phyloP scores from a whole-genome alignment of 92 coral and sea anemone genomes.

The Zoanthus sansibaricus region DNA sequence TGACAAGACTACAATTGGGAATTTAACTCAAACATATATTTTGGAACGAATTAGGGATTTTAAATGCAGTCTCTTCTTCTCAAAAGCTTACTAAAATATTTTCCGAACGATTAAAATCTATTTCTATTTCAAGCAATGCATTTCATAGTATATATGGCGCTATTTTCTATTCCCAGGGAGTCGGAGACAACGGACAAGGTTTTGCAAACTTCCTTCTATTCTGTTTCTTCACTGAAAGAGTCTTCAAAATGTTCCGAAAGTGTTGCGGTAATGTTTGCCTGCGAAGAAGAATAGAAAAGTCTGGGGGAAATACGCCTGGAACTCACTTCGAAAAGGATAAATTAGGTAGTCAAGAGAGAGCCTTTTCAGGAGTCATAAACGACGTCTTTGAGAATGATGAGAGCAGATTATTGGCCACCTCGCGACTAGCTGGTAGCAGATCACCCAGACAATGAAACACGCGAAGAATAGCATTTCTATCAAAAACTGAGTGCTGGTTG shows the following conservation, averaged over 20 bases:
- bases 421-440: too few species aligned
- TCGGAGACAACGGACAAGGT: conserved; percentile 34
- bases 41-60: too few species aligned
- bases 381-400: background rate
- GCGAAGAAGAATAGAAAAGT: background rate
- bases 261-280: conserved; percentile 9
- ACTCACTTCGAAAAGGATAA: background rate
- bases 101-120: too few species aligned
- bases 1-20: too few species aligned
- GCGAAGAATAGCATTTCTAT: background rate
- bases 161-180: conserved; percentile 1
- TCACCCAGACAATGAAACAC: background rate
- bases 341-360: conserved; percentile 1
- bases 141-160: background rate
- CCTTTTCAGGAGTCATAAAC: background rate
- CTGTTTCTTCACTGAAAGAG: conserved; percentile 42
- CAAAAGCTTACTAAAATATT: too few species aligned
- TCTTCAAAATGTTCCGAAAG: conserved; percentile 15
- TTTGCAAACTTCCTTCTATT: conserved; percentile 37
- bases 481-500: too few species aligned
- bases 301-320: background rate
- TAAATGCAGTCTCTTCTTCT: too few species aligned
- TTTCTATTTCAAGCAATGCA: background rate
- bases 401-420: background rate
- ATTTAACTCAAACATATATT: too few species aligned